Base-by-base conservation (phyloP, 1,140 invertebrate species). In the Drosophila virilis region DNA sequence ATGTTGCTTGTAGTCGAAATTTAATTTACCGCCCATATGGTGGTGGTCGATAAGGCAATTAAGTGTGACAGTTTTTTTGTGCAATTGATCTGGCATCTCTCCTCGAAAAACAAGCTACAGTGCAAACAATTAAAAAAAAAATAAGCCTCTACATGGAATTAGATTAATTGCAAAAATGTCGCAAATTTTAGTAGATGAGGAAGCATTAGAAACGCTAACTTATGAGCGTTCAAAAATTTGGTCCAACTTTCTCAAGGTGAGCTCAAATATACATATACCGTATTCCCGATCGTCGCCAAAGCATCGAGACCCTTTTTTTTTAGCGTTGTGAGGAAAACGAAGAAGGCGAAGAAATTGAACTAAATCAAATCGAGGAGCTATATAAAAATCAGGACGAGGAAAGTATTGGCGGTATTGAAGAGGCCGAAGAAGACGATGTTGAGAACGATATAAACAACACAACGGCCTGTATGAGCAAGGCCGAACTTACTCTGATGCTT, bases 151-250 rank as follows among this genome's bases (percentile, higher is more conserved):
- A 28, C 37, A 15, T 50, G 12, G 2, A 48, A 46, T 32, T 15
- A 22, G 28, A 42, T 37, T 43, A 0, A n/a, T 1, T 32, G 45
- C 15, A 10, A 70, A 70, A 22, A 89, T 86, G 83, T 61, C 72
- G 12, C 43, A 46, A 0, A 40, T 54, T 4, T 8, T 82, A 5
- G 8, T 81, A 9, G 51, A 83, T 32, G 79, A 82, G 46, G 73
- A 86, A 54, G 48, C 32, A 1, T 33, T 86, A 42, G 83, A 86
- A 51, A 22, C 76, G 1, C 15, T 79, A 8, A 64, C 64, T 2
- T 89, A 55, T 40, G 61, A 86, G 43, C 79, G 84, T 40, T 86
- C 83, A 0, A 86, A 83, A 59, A 32, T 12, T 4, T 86, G 83
- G 83, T 64, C 83, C 1, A 83, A 48, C 8, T 22, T 64, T 17